Conservation (phyloP, 2,113 vertebrate genomes). For the Varanus salvator region DNA sequence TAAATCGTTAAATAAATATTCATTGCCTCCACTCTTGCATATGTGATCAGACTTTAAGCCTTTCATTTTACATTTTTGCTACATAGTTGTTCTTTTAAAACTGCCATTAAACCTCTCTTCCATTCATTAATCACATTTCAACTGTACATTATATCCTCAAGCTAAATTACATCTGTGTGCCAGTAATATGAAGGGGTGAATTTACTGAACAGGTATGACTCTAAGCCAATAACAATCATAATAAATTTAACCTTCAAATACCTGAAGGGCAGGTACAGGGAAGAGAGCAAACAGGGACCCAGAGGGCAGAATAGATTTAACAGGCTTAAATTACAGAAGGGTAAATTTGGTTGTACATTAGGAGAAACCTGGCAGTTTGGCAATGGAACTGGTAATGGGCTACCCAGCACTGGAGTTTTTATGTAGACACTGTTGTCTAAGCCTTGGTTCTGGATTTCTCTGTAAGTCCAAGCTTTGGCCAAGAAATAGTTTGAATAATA, state of each 20-base stretch:
- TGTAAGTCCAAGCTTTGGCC: too few species aligned
- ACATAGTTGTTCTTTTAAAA: slow-evolving; percentile 65
- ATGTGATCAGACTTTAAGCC: slow-evolving; percentile 15
- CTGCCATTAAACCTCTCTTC: slow-evolving; percentile 61
- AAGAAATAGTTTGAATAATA: too few species aligned
- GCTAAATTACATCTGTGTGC: slow-evolving; percentile 65
- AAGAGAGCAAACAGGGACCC: neutral
- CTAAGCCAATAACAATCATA: slow-evolving; percentile 47
- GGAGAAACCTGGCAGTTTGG: neutral
- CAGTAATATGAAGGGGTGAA: slow-evolving; percentile 53
- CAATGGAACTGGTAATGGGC: neutral
- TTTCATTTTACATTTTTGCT: slow-evolving; percentile 43
- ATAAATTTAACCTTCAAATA: slow-evolving; percentile 9
- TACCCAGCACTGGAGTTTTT: too few species aligned
- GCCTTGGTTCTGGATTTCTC: too few species aligned
- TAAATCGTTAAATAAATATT: slow-evolving; percentile 20
- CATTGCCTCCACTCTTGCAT: neutral
- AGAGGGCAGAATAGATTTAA: neutral
- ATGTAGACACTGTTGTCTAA: too few species aligned
- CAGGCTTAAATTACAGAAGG: neutral
- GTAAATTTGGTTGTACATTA: neutral
- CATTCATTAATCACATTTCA: slow-evolving; percentile 63
- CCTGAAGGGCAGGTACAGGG: neutral
- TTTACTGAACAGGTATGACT: slow-evolving; percentile 58
- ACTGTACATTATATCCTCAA: slow-evolving; percentile 61